Percentiles rank a stretch among this genome's conserved stretches.
Conservation (phyloP, 2,888 invertebrate genomes). For the Leuctra nigra region DNA sequence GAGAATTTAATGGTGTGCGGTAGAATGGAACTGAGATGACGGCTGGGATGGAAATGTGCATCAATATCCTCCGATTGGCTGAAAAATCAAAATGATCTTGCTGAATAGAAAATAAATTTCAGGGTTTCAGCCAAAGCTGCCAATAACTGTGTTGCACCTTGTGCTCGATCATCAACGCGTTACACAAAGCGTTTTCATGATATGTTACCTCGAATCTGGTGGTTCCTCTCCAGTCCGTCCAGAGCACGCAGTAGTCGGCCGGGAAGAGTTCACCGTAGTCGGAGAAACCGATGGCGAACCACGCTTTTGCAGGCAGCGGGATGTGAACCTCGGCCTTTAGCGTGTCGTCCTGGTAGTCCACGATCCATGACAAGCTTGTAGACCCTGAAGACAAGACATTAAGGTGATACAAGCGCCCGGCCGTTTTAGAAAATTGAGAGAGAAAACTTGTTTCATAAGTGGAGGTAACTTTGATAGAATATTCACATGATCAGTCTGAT, state of each 20-base stretch:
- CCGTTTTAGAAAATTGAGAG: too few species aligned
- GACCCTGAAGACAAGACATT: not conserved
- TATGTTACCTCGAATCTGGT: conserved; percentile 36
- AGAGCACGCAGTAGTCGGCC: conserved; percentile 77
- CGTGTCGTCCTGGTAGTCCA: conserved; percentile 43
- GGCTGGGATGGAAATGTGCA: too few species aligned
- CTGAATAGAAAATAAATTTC: not conserved
- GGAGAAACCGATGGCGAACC: conserved; percentile 86
- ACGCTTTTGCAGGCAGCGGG: conserved; percentile 45
- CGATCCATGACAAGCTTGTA: conserved; percentile 42
- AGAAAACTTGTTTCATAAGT: too few species aligned
- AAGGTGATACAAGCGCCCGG: too few species aligned
- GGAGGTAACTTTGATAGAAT: too few species aligned
- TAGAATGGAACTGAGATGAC: too few species aligned
- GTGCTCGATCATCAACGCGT: too few species aligned
- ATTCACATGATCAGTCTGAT: too few species aligned
- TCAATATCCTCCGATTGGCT: not conserved
- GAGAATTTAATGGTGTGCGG: too few species aligned
- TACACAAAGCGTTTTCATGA: too few species aligned
- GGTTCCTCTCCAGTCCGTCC: conserved; percentile 60
- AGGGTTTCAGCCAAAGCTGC: not conserved
- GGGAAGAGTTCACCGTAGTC: conserved; percentile 64
- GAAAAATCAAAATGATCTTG: too few species aligned
- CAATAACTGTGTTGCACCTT: too few species aligned
- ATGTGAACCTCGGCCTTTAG: conserved; percentile 39